Evolutionary conservation across 2,113 vertebrate species (phyloP), one percentile per base, ranked within the genome.

Genomic region (Carollia perspicillata): DNA sequence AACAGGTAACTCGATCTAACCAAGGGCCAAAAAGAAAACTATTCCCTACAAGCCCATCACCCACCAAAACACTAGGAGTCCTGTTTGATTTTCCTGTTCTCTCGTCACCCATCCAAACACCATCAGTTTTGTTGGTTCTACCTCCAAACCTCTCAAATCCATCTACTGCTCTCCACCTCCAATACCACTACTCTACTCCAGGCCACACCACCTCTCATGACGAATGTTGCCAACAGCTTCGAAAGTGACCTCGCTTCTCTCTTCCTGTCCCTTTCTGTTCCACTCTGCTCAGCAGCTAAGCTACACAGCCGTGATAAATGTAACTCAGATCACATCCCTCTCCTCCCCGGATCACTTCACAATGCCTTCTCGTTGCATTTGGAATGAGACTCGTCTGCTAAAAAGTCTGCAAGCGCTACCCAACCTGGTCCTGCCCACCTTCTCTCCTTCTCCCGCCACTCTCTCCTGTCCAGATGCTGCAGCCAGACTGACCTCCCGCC

Each of bases 161-260:
- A 60, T 14, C 60, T 22, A 35, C 14, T 33, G 33, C n/a, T 51
- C 66, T n/a, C 33, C 35, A n/a, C 40, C 40, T 71, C 51, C 44
- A 44, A 35, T 2, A 18, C 13, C 2, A 30, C 35, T 47, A 33
- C 11, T 13, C 30, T 40, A 4, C 37, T 5, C 37, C 40, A 51
- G 16, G 42, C 16, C 0, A 2, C n/a, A 28, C 18, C 74, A 23
- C 6, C 55, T 68, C 42, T 22, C 37, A 0, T 10, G 37, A 0
- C 30, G 3, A 63, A 78, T 2, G 22, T 12, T 35, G 49, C 33
- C 22, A 44, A 42, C 8, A 51, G 68, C 23, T 49, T 94, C 51
- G 5, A 5, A 16, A 9, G 6, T 42, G 49, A 40, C 74, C 28
- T 65, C 17, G n/a, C 71, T 53, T 23, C 47, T 83, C 40, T 23